Conservation (phyloP, 1,140 invertebrate genomes). For the Nasonia giraulti region DNA sequence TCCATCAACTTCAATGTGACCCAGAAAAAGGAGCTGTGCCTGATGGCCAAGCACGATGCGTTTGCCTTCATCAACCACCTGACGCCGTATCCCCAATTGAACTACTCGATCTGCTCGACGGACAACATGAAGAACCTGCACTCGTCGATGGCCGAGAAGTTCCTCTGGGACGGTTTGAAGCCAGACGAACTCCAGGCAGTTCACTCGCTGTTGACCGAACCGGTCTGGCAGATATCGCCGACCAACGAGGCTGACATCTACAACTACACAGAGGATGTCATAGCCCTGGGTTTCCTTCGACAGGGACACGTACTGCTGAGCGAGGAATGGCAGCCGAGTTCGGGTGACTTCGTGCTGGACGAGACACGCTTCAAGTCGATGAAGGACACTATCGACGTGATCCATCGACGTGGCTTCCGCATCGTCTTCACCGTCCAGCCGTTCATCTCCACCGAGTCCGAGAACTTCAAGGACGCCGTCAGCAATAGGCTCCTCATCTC, state of each 20-base stretch:
- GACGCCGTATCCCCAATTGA: slow-evolving; percentile 80
- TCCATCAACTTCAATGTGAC: slow-evolving; percentile 79
- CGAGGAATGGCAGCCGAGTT: slow-evolving; percentile 88
- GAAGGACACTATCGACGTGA: slow-evolving; percentile 85
- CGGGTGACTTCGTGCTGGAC: slow-evolving; percentile 87
- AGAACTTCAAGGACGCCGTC: slow-evolving; percentile 86
- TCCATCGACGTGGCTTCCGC: slow-evolving; percentile 88
- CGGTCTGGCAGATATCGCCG: slow-evolving; percentile 88
- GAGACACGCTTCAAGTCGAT: slow-evolving; percentile 82
- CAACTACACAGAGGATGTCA: slow-evolving; percentile 88
- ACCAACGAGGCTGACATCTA: slow-evolving; percentile 82
- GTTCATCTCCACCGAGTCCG: slow-evolving; percentile 89
- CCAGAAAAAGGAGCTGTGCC: slow-evolving; percentile 77
- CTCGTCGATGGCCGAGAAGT: slow-evolving; percentile 82
- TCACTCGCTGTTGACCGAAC: slow-evolving; percentile 85
- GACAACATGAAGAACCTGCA: slow-evolving; percentile 86
- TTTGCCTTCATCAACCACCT: slow-evolving; percentile 85
- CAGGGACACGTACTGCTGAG: slow-evolving; percentile 88
- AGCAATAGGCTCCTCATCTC: slow-evolving; percentile 81
- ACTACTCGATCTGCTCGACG: slow-evolving; percentile 90
- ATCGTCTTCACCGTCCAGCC: slow-evolving; percentile 89
- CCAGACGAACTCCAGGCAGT: slow-evolving; percentile 83
- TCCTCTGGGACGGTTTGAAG: slow-evolving; percentile 87
- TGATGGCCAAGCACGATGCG: slow-evolving; percentile 84
- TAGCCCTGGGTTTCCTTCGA: slow-evolving; percentile 82